Evolutionary conservation across 2,888 invertebrate genomes (phyloP), one percentile per base, ranked within the genome.

Genomic region (Dryobota labecula): DNA sequence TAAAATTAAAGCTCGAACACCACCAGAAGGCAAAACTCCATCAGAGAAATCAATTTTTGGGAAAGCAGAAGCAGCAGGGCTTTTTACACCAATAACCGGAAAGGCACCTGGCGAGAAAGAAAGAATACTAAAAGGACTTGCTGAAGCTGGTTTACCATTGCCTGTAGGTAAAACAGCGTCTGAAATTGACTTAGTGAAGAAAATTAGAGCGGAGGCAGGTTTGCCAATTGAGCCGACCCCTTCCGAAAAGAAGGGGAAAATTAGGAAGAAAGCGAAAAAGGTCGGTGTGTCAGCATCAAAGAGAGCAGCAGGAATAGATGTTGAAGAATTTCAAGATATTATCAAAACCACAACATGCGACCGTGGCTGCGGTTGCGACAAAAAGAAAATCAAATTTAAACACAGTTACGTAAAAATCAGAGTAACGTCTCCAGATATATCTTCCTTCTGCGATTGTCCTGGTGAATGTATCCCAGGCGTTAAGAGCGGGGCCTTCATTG

Each of bases 341-440:
- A 57, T 85, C 2, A 94, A 92, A 90, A 90, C 90, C 6, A 91
- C 91, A n/a, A 93, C 87, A 27, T 94, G 94, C 79, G 94, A 94
- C 58, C 87, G 90, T 62, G 92, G 86, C 27, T 93, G 94, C 80
- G 94, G 93, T 13, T 93, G 94, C 80, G 92, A 93, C 67, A 92
- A 90, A 83, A 94, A 94, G 76, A 94, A 93, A 90, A 93, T 94
- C 45, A 87, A 89, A 87, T 94, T 94, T 81, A 94, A 93, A 80
- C 93, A 94, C 51, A 94, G 94, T 80, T 94, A 93, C 45, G 89
- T 94, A 0, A 93, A 93, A 86, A 94, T 94, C 70, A 88, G 89
- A 86, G 93, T 94, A 0, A 93, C 93, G 11, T 93, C 93, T 24
- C 94, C 94, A 15, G 93, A 94, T 73, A 90, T 94, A 83, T 91